Percentiles rank a stretch among this genome's conserved stretches.
These are phyloP conservation scores for Periophthalmus modestus DNA, from an alignment of 2,113 vertebrate species.

Conservation along the genomic window DNA sequence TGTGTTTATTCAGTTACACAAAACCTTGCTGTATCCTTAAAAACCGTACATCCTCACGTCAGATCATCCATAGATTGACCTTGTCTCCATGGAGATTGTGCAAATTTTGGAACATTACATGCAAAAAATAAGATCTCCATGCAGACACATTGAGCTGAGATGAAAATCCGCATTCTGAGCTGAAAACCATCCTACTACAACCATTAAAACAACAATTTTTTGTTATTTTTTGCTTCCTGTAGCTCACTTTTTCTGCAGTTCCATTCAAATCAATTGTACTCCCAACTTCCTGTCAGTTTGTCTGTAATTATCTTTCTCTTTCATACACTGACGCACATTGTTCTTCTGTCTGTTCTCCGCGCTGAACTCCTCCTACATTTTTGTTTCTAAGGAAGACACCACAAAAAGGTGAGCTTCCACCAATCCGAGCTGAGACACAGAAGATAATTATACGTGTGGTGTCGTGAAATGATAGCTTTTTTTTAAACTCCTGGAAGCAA, in stretches of 20 bases:
- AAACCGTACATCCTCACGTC: too few relatives aligned
- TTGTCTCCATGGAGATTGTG: too few relatives aligned
- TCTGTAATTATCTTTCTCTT: conserved; percentile 37
- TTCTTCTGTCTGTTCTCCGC: conserved; percentile 18
- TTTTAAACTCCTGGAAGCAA: conserved; percentile 18
- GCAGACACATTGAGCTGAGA: too few relatives aligned
- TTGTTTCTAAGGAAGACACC: conserved; percentile 36
- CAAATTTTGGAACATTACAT: too few relatives aligned
- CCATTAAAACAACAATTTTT: neutral
- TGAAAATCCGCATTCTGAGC: too few relatives aligned
- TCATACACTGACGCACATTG: conserved; percentile 58
- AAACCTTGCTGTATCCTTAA: too few relatives aligned
- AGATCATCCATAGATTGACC: too few relatives aligned
- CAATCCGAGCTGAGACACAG: conserved; percentile 31
- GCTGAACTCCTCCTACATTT: conserved; percentile 2
- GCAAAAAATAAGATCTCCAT: too few relatives aligned
- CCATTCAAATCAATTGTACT: neutral
- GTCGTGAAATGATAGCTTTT: conserved; percentile 42
- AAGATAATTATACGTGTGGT: conserved; percentile 54
- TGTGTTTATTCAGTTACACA: too few relatives aligned
- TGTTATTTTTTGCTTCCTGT: neutral
- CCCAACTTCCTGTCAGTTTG: conserved; percentile 26
- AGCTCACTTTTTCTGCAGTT: conserved; percentile 4
- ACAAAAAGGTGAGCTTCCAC: conserved; percentile 45
- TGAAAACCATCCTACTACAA: neutral